Evolutionary conservation across 2,113 vertebrate species (phyloP).

Genomic region (Cebidichthys violaceus): DNA sequence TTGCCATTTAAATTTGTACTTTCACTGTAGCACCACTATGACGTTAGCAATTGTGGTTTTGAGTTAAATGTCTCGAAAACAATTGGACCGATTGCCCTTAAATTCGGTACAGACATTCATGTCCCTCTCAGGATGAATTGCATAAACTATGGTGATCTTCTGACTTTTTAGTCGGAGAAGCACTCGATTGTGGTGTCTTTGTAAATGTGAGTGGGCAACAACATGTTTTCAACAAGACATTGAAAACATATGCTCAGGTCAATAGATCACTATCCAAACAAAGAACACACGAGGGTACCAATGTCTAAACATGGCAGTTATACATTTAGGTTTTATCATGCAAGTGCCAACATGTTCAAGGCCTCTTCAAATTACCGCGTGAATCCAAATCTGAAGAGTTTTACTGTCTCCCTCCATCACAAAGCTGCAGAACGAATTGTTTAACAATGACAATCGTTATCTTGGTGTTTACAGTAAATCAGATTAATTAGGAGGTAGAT

Average conservation of each 20-base stretch:
- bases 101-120: not conserved
- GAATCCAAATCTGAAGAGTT: conserved; percentile 11
- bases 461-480: not conserved
- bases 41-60: not conserved
- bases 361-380: conserved; percentile 10
- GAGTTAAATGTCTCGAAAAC: not conserved
- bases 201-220: no score
- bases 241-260: not conserved
- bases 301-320: not conserved
- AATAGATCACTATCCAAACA: conserved; percentile 15
- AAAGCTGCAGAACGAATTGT: not conserved
- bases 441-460: conserved; percentile 1
- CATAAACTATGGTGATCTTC: not conserved
- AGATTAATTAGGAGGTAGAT: not conserved
- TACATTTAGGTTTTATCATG: not conserved
- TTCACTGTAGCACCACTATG: not conserved
- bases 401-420: not conserved
- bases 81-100: not conserved
- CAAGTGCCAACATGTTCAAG: conserved; percentile 32
- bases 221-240: not conserved
- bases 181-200: no score
- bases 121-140: not conserved
- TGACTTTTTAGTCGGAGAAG: not conserved
- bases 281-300: not conserved
- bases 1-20: not conserved